Evolutionary conservation across 2,113 vertebrate species (phyloP), one percentile per base, ranked within the genome.

Genomic region (Cynoglossus semilaevis): DNA sequence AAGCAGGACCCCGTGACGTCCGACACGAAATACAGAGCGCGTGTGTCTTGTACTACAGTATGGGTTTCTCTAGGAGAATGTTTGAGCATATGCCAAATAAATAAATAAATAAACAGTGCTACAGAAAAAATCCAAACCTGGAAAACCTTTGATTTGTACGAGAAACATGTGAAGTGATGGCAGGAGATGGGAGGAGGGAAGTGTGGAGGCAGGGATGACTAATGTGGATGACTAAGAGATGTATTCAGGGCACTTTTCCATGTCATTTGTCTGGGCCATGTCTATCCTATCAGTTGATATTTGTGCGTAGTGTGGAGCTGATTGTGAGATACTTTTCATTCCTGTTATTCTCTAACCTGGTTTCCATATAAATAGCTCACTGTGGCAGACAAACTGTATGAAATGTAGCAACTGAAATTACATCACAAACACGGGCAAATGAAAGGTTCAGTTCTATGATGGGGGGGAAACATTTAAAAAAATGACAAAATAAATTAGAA

Each of bases 191-290:
- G 73, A 69, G 68, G 71, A 70, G 52, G 48, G 18, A 75, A 52
- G 45, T 50, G 41, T 35, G 41, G 47, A 67, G 60, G 62, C 58
- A 47, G 18, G 16, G 73, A 83, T 86, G 83, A 86, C 70, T 80
- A 83, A 87, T 58, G 61, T 63, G 53, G 42, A 70, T 78, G 80
- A 80, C 73, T 77, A 76, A 70, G 70, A 63, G 55, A 63, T 49
- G 67, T 46, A 40, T 72, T 67, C 59, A 77, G 46, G 58, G 58
- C 60, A 18, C 38, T 65, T 66, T 69, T 75, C 54, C 15, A 9
- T 68, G 64, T 69, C 58, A 72, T 74, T 81, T 77, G 72, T 82
- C 67, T 76, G 5, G 67, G 15, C 53, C 48, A 57, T 46, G 56
- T 77, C 64, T 68, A 15, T 57, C 53, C 46, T 34, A 42, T 63